Conservation (phyloP, 37 sponge, comb jelly and placozoan species). For the Beroe ovata region DNA sequence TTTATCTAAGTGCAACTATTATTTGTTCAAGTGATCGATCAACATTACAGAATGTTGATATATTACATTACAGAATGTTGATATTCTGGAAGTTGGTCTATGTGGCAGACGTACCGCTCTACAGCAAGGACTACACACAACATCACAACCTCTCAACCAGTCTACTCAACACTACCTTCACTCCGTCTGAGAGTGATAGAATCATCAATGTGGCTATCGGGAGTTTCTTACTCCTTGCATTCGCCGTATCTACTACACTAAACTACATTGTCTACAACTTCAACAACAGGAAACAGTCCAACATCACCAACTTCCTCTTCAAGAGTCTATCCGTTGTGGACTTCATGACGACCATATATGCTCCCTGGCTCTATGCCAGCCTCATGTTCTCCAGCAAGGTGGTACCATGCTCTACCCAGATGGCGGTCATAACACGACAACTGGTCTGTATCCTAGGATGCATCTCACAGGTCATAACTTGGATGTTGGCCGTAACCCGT, state of each 20-base stretch:
- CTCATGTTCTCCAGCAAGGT: constrained; percentile 22
- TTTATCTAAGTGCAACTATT: no score
- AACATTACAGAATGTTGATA: no score
- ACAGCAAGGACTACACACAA: constrained; percentile 27
- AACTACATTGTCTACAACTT: constrained; percentile 34
- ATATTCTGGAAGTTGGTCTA: constrained; percentile 35
- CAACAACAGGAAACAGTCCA: constrained; percentile 34
- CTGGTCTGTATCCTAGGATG: constrained; percentile 42
- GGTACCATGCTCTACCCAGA: background rate
- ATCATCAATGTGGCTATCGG: constrained; percentile 2
- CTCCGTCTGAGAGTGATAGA: background rate
- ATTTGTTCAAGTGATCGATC: no score
- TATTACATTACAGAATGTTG: constrained; percentile 14
- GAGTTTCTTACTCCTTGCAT: background rate
- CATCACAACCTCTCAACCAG: background rate
- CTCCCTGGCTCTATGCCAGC: constrained; percentile 48
- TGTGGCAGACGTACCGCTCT: background rate
- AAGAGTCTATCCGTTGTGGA: constrained; percentile 50
- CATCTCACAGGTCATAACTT: constrained; percentile 20
- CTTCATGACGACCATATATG: constrained; percentile 15
- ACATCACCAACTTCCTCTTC: constrained; percentile 42
- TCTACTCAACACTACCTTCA: background rate
- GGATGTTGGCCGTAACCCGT: constrained; percentile 49
- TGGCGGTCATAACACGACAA: constrained; percentile 22
- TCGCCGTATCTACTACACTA: background rate